Percentiles rank a stretch among this genome's conserved stretches.
These are phyloP conservation scores for Rattus norvegicus DNA, from an alignment of 2,113 vertebrate species.

Conservation along the genomic window DNA sequence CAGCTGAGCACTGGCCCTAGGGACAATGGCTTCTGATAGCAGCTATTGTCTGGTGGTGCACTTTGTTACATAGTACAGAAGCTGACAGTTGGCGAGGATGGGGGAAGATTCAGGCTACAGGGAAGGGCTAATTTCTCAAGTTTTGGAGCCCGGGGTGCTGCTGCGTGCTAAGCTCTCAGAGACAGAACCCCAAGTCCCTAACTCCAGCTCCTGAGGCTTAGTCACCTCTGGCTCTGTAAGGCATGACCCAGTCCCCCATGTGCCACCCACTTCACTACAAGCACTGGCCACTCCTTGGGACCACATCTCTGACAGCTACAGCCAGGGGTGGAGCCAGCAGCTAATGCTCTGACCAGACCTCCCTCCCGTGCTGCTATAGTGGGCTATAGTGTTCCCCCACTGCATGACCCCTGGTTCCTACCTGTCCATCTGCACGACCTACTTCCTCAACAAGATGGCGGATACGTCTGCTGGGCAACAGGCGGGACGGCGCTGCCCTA, in stretches of 20 bases:
- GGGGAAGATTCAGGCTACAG: neutral
- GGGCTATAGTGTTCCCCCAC: neutral
- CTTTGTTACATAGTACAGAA: too few species aligned
- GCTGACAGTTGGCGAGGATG: neutral
- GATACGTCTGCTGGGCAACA: neutral
- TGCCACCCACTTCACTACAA: neutral
- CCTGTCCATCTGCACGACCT: neutral
- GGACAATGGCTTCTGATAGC: neutral
- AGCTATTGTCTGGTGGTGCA: neutral
- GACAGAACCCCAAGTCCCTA: neutral
- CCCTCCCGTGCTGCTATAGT: neutral
- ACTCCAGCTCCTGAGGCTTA: neutral
- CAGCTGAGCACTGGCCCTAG: neutral
- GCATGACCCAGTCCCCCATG: neutral
- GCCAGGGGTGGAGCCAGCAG: neutral
- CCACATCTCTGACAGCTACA: neutral
- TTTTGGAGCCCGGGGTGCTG: neutral
- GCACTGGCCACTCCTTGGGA: neutral
- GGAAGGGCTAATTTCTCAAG: rapidly evolving
- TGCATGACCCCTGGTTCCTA: neutral
- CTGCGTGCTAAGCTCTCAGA: neutral
- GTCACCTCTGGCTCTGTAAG: neutral
- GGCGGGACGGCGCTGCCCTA: neutral
- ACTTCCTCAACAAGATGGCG: neutral
- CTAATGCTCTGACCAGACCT: too few species aligned